Conservation (phyloP, 2,797 vertebrate genomes). For the Craterocephalus amniculus region DNA sequence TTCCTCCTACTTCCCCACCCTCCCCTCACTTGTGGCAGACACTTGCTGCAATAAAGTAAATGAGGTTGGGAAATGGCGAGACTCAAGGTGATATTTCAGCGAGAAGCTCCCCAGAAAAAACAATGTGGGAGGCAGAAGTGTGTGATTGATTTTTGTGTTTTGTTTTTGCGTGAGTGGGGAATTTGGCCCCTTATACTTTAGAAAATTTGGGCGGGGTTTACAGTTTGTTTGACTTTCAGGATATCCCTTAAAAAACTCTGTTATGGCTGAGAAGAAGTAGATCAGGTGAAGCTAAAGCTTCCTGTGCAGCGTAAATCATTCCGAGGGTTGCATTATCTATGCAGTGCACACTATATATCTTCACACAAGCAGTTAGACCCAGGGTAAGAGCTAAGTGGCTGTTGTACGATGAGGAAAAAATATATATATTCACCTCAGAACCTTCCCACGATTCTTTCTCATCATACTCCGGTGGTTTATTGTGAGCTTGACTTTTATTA, state of each 20-base stretch:
- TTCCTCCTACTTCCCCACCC: conserved; percentile 22
- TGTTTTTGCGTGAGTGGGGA: not conserved
- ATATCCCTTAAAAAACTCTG: conserved; percentile 2
- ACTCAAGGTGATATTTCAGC: conserved; percentile 78
- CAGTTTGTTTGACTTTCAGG: not conserved
- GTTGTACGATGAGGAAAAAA: conserved; percentile 41
- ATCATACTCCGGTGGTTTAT: conserved; percentile 47
- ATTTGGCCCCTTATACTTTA: not conserved
- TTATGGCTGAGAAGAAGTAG: conserved; percentile 1
- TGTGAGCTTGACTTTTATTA: conserved; percentile 61
- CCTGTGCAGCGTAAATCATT: conserved; percentile 22
- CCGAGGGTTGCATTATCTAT: conserved; percentile 37
- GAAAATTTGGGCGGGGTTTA: conserved; percentile 3
- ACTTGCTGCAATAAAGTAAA: conserved; percentile 77
- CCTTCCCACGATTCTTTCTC: conserved; percentile 13
- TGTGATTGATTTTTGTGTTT: conserved; percentile 14
- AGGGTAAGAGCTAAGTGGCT: conserved; percentile 39
- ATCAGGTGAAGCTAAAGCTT: conserved; percentile 17
- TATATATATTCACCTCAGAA: conserved; percentile 40
- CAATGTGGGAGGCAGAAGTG: conserved; percentile 47
- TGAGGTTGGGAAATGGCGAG: conserved; percentile 76
- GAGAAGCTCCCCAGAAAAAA: conserved; percentile 66
- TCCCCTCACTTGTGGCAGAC: conserved; percentile 53
- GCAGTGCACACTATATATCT: conserved; percentile 33
- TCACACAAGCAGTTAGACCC: conserved; percentile 39